A percentile compares a stretch with the other conserved stretches of the same genome.
Conservation (phyloP, 2,113 vertebrate species). For the Todiramphus saurophagus region DNA sequence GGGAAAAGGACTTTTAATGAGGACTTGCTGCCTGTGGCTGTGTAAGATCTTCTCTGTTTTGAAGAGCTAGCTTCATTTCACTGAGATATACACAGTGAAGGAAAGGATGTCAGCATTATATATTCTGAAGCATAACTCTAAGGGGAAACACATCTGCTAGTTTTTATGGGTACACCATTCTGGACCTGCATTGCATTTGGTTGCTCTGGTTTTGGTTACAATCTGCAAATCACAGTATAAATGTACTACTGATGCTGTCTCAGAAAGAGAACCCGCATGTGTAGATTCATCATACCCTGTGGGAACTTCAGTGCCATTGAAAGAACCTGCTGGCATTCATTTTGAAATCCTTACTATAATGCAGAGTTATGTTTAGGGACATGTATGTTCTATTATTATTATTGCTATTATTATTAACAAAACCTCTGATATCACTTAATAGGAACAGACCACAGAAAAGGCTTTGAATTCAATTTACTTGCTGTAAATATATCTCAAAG, state of each 20-base stretch:
- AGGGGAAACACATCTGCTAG: not conserved
- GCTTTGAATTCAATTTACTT: not conserved
- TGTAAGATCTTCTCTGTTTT: conserved; percentile 17
- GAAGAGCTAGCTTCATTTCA: not conserved
- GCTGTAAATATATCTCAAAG: not conserved
- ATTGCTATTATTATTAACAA: not conserved
- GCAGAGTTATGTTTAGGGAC: not conserved
- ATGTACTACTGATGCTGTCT: not conserved
- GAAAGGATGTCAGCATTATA: not conserved
- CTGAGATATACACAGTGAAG: not conserved
- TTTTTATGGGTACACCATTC: not conserved
- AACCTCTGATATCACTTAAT: not conserved
- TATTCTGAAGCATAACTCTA: not conserved
- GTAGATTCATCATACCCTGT: not conserved
- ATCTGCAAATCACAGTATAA: not conserved
- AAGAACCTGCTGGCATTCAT: not conserved
- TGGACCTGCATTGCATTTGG: not conserved
- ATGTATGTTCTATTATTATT: not conserved
- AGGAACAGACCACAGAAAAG: not conserved
- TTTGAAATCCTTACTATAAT: not conserved
- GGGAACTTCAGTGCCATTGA: not conserved
- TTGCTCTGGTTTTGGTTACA: not conserved
- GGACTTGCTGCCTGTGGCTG: conserved; percentile 43
- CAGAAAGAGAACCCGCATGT: not conserved
- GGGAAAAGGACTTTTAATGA: conserved; percentile 16